Conservation (phyloP, 92 coral and sea anemone species). For the Phymanthus crucifer region DNA sequence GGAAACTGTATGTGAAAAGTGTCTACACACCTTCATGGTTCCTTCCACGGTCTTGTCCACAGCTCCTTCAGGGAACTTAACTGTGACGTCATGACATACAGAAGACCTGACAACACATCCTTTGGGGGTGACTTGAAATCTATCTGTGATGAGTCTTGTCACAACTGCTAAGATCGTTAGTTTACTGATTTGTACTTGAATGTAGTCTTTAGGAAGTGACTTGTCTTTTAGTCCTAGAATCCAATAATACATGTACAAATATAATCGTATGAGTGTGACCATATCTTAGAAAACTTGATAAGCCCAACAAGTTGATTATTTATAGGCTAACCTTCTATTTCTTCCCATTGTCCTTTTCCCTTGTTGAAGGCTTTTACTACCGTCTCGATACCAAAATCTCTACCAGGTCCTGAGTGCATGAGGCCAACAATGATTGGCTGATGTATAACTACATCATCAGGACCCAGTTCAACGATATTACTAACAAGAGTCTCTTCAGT, state of each 20-base stretch:
- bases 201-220: neutral
- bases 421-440: slow-evolving; percentile 15
- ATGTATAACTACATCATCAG: neutral
- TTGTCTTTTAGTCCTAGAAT: neutral
- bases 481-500: slow-evolving; percentile 48
- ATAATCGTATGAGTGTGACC: neutral
- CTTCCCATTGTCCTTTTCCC: neutral
- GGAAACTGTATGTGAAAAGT: too few relatives aligned
- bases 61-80: slow-evolving; percentile 31
- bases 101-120: slow-evolving; percentile 27
- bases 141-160: slow-evolving; percentile 22
- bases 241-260: neutral
- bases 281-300: neutral
- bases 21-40: slow-evolving; percentile 23
- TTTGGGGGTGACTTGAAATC: slow-evolving; percentile 17
- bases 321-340: neutral
- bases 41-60: slow-evolving; percentile 22
- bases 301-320: neutral
- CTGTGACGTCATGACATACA: slow-evolving; percentile 22
- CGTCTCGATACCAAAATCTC: slow-evolving; percentile 27
- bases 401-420: slow-evolving; percentile 7
- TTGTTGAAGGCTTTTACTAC: slow-evolving; percentile 2
- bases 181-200: slow-evolving; percentile 22
- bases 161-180: slow-evolving; percentile 25
- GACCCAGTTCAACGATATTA: slow-evolving; percentile 45